These are phyloP conservation scores for Tachyglossus aculeatus DNA, from an alignment of 2,797 vertebrate species.

Conservation along the genomic window DNA sequence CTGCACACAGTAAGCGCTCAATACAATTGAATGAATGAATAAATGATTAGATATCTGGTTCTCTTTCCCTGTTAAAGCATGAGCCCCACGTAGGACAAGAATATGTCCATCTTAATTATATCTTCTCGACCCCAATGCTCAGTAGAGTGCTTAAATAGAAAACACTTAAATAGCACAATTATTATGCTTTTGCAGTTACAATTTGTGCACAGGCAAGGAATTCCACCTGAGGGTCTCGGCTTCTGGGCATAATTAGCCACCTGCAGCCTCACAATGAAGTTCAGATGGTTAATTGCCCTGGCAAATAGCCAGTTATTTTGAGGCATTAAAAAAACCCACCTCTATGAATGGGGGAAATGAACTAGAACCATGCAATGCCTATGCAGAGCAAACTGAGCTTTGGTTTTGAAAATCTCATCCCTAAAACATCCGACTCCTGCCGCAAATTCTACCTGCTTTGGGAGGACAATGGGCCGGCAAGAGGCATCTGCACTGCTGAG, in stretches of 20 bases:
- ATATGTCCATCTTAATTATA: too few relatives aligned
- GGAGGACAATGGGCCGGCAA: too few relatives aligned
- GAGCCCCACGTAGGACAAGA: too few relatives aligned
- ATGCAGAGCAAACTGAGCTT: constrained; percentile 40
- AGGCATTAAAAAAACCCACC: constrained; percentile 45
- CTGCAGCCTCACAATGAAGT: constrained; percentile 59
- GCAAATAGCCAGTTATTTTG: constrained; percentile 58
- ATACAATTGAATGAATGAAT: too few relatives aligned
- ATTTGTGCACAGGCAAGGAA: constrained; percentile 39
- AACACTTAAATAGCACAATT: too few relatives aligned
- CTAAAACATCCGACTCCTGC: background rate
- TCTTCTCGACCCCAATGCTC: too few relatives aligned
- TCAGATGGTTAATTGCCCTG: constrained; percentile 64
- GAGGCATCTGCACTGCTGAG: background rate
- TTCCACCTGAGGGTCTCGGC: constrained; percentile 51
- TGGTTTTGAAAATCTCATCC: constrained; percentile 31
- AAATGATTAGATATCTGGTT: too few relatives aligned
- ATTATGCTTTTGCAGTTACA: constrained; percentile 17
- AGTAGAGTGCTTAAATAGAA: too few relatives aligned
- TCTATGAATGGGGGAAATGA: constrained; percentile 49
- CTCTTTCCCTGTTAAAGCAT: too few relatives aligned
- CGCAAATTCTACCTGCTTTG: too few relatives aligned
- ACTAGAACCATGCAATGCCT: constrained; percentile 26
- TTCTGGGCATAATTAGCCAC: constrained; percentile 52
- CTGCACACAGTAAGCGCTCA: too few relatives aligned